A percentile compares a stretch with the other conserved stretches of the same genome.
Conservation (phyloP, 2,888 invertebrate genomes). For the Ophraella communa region DNA sequence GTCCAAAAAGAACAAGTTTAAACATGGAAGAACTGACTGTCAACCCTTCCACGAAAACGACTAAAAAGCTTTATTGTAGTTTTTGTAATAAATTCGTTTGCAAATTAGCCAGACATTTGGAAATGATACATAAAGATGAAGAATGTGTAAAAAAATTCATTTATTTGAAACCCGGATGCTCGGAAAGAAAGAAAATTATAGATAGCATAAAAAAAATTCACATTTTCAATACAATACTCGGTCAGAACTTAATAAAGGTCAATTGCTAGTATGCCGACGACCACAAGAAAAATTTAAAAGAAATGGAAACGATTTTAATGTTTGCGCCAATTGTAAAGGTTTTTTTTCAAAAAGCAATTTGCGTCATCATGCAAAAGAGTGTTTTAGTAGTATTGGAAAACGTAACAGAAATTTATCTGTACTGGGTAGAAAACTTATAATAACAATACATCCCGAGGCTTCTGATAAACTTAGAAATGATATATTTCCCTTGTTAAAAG, state of each 20-base stretch:
- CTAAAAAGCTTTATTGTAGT: too few relatives aligned
- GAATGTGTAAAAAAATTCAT: too few relatives aligned
- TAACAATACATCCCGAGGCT: conserved; percentile 16
- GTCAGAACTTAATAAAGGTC: not conserved
- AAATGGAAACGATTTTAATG: not conserved
- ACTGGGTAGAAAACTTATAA: conserved; percentile 20
- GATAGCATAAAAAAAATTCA: conserved; percentile 7
- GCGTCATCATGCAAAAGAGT: conserved; percentile 15
- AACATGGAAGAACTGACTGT: too few relatives aligned
- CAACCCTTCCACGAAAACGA: too few relatives aligned
- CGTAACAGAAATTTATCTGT: conserved; percentile 15
- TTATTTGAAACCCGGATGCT: too few relatives aligned
- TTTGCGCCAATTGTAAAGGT: too few relatives aligned
- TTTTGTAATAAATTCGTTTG: too few relatives aligned
- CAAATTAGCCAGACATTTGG: too few relatives aligned
- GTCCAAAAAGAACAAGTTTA: too few relatives aligned
- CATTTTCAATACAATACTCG: conserved; percentile 4
- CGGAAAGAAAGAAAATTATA: conserved; percentile 14
- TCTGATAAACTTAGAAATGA: conserved; percentile 4
- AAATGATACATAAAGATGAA: not conserved
- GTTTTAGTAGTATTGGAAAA: conserved; percentile 10
- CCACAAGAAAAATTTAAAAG: conserved; percentile 8
- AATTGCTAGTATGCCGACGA: conserved; percentile 4
- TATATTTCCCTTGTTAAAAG: conserved; percentile 20
- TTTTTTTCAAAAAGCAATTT: conserved; percentile 15